These are phyloP conservation scores for Dendrocopos noguchii DNA, from an alignment of 2,113 vertebrate genomes.

Conservation along the genomic window DNA sequence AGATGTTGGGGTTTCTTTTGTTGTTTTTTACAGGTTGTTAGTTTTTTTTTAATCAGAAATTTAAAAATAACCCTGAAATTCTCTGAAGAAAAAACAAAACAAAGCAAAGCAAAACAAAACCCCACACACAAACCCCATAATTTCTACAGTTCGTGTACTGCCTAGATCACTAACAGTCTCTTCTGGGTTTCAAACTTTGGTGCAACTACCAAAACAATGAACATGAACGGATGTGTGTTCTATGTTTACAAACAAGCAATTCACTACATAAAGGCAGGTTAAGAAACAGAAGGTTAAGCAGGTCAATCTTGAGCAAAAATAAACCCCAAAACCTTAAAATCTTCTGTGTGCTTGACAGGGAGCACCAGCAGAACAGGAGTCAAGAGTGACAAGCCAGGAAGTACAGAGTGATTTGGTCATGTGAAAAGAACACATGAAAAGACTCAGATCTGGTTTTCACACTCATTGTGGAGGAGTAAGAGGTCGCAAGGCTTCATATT, in stretches of 20 bases:
- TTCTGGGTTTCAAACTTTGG: not conserved
- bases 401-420: no score
- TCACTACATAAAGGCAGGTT: not conserved
- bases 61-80: not conserved
- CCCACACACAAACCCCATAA: no score
- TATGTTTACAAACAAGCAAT: not conserved
- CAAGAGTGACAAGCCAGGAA: not conserved
- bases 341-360: no score
- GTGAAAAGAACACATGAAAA: no score
- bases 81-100: not conserved
- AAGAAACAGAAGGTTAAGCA: no score
- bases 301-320: no score
- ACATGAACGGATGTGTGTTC: not conserved
- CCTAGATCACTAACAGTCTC: not conserved
- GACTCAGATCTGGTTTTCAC: no score
- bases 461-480: no score
- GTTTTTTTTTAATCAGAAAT: not conserved
- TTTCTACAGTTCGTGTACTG: not conserved
- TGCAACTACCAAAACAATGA: not conserved
- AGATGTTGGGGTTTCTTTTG: not conserved
- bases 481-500: no score
- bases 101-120: no score
- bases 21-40: no score
- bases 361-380: not conserved
- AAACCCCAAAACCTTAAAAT: no score